phyloP scores from a whole-genome alignment of 1,140 invertebrate species.

The Pogonomyrmex californicus region DNA sequence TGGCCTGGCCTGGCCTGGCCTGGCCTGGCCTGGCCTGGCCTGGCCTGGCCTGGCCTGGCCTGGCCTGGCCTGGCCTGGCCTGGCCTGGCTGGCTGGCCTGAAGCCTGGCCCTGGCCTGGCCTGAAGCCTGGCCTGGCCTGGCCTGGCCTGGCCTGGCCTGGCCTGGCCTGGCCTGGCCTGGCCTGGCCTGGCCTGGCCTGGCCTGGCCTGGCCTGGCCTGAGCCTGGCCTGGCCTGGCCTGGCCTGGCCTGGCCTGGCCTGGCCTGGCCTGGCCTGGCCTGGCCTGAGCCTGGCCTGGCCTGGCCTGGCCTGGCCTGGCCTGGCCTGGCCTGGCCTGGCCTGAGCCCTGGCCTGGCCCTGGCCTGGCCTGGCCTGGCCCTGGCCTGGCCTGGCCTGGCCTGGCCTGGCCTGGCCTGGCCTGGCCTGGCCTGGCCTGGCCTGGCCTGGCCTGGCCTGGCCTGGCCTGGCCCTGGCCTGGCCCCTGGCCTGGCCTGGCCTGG shows the following conservation, averaged over 20 bases:
- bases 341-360: constrained; percentile 4
- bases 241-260: constrained; percentile 7
- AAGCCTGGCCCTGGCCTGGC: constrained; percentile 1
- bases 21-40: constrained; percentile 7
- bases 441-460: constrained; percentile 7
- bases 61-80: constrained; percentile 7
- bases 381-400: constrained; percentile 7
- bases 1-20: constrained; percentile 7
- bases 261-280: constrained; percentile 7
- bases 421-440: constrained; percentile 7
- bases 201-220: constrained; percentile 7
- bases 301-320: constrained; percentile 7
- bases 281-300: constrained; percentile 7
- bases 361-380: constrained; percentile 7
- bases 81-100: constrained; percentile 8
- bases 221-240: constrained; percentile 7
- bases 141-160: constrained; percentile 7
- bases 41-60: constrained; percentile 7
- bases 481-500: constrained; percentile 7
- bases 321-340: constrained; percentile 7
- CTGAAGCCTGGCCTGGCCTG: constrained; percentile 7
- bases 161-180: constrained; percentile 7
- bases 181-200: constrained; percentile 7
- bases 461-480: constrained; percentile 7
- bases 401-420: constrained; percentile 7